Base-by-base conservation (phyloP, 2,113 vertebrate species). In the Cyphomyrus discorhynchus region DNA sequence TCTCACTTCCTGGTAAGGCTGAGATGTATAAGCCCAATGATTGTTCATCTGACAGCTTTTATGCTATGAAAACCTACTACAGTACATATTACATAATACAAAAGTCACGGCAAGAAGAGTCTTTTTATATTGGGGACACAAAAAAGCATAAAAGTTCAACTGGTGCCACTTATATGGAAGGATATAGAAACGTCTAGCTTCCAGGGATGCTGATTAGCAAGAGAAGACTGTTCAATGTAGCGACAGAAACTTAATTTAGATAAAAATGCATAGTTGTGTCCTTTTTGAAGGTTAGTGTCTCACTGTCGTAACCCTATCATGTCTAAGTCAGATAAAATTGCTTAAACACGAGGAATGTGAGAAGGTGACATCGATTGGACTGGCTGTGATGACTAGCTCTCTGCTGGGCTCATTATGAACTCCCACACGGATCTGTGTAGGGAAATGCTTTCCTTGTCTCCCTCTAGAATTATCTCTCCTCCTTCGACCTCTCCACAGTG, bases 1-100 rank as follows among this genome's bases (percentile, higher is more conserved):
- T 93, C 94, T 92, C 92, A 94, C 90, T 91, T 47, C 70, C 85
- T 89, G 86, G 47, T 87, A 27, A 3, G 31, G 31, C 27, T 74
- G 66, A 74, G 10, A 35, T 74, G 7, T 80, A 15, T 42, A 15
- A 77, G 15, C 31, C 13, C 15, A 15, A 39, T 31, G 11, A 39
- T 39, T 77, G 70, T 39, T 77, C 35, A 19, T 39, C 15, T 19
- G 15, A 77, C 3, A 19, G 15, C 70, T 9, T 35, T 77, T 77
- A 35, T 74, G 70, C 5, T 77, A 17, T 39, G 1, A 27, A 27
- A 10, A 27, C 62, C 62, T 13, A 31, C 62, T 70, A 13, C n/a
- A n/a, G n/a, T n/a, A n/a, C n/a, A 9, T 27, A 11, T 70, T 13
- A 70, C n/a, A 31, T 31, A 13, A 70, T 70, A 31, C 56, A 62